phyloP scores from a whole-genome alignment of 2,888 invertebrate species.

The Aphodius granarius region DNA sequence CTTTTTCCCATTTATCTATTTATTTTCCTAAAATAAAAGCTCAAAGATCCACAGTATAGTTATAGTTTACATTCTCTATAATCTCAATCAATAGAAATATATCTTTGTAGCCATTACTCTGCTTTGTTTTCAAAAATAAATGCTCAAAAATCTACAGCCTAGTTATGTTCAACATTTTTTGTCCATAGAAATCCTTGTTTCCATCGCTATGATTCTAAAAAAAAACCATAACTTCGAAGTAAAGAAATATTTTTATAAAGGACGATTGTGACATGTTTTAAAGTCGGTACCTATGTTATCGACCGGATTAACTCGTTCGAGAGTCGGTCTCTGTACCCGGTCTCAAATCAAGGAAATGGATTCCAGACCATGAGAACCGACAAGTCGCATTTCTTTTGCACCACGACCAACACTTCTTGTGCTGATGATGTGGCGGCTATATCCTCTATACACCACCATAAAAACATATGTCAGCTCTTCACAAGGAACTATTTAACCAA shows the following conservation, averaged over 20 bases:
- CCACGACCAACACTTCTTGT: not conserved
- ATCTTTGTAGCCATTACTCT: too few species aligned
- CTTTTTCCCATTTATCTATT: too few species aligned
- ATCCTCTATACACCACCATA: not conserved
- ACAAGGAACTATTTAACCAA: not conserved
- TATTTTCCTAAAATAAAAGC: too few species aligned
- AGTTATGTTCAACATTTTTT: too few species aligned
- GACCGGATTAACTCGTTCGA: not conserved
- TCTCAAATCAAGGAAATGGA: not conserved
- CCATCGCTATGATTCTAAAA: too few species aligned
- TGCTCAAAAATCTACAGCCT: too few species aligned
- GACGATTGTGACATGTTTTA: not conserved
- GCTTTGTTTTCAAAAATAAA: too few species aligned
- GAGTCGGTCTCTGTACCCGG: not conserved
- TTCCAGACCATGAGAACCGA: not conserved
- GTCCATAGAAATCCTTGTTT: too few species aligned
- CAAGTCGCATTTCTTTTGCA: not conserved
- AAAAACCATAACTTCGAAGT: not conserved
- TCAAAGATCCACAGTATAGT: too few species aligned
- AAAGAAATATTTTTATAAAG: not conserved
- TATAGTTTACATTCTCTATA: too few species aligned
- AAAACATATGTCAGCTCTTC: not conserved
- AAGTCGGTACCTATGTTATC: not conserved
- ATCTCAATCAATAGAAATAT: too few species aligned
- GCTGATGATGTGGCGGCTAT: not conserved